Conservation (phyloP, 2,888 invertebrate species). For the Cryptus viduatorius region DNA sequence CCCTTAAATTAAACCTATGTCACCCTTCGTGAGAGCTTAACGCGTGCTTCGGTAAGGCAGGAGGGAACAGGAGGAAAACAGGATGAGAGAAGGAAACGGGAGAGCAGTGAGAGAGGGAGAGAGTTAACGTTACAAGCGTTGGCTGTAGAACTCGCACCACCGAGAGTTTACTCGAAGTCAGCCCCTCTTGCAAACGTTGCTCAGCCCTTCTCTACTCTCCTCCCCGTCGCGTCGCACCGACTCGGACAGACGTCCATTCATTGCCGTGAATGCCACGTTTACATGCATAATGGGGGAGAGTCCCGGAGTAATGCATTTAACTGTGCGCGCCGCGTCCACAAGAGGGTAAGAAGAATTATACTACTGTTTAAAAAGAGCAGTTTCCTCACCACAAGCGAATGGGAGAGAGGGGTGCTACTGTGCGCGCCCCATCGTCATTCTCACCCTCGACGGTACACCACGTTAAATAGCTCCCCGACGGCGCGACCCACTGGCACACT, state of each 20-base stretch:
- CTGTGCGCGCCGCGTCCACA: conserved; percentile 66
- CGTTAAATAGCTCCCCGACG: conserved; percentile 78
- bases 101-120: conserved; percentile 18
- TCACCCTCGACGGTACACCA: conserved; percentile 66
- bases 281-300: conserved; percentile 74
- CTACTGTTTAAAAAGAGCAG: conserved; percentile 78
- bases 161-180: conserved; percentile 3
- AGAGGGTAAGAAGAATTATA: conserved; percentile 75
- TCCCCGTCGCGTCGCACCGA: conserved; percentile 16
- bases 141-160: conserved; percentile 3
- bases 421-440: conserved; percentile 24
- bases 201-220: conserved; percentile 6
- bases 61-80: neutral
- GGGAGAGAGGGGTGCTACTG: conserved; percentile 40
- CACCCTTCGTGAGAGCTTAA: conserved; percentile 13
- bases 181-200: neutral
- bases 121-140: conserved; percentile 19
- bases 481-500: conserved; percentile 84
- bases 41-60: neutral
- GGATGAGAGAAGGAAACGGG: conserved; percentile 1
- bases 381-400: conserved; percentile 62
- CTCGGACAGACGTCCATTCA: conserved; percentile 75
- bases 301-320: conserved; percentile 76
- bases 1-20: conserved; percentile 21
- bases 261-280: conserved; percentile 77